Base-by-base conservation (phyloP, 2,113 vertebrate species). In the Tricholaema leucomelas region DNA sequence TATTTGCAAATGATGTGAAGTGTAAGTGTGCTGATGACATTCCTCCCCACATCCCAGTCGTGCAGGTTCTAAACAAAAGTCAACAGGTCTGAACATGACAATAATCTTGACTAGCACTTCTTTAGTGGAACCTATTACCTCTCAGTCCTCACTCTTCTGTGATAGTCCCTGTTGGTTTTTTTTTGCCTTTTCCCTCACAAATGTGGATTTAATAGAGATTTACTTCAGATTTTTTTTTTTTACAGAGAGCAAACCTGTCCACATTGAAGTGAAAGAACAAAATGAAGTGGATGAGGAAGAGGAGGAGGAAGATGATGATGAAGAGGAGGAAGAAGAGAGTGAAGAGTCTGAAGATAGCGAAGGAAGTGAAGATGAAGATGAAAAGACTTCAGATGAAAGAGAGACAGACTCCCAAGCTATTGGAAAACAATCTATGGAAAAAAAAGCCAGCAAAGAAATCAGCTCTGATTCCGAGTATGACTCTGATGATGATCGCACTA, bases 231-330 rank as follows among this genome's bases (percentile, higher is more conserved):
- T 46, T 42, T 17, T 74, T 28, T 71, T 85, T 66, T 88, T 91
- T 8, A 55, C 96, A 99, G 99, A 99, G 92, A 93, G 98, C 95
- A 99, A 99, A 90, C 99, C 98, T 44, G 97, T 99, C 63, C 99
- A 99, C 95, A 99, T 99, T 82, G 99, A 99, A 97, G 98, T 99
- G 78, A 99, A 99, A 95, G 99, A 99, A 86, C 96, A 97, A 8
- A 78, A 95, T 11, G 97, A 96, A 84, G 42, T 87, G 42, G 97
- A 98, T 13, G 90, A 97, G 23, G 90, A 97, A 30, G 97, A 98
- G 10, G 97, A 97, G 3, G 98, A 98, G 0, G 95, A 98, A 0
- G 97, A 98, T 0, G 96, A 98, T 0, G 97, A 98, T 0, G 98
- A 98, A 1, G 97, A 98, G 3, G 98, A 98, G 0, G 98, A 98